A percentile compares a stretch with the other conserved stretches of the same genome.
phyloP scores from a whole-genome alignment of 2,888 invertebrate genomes.

The Melolontha melolontha region DNA sequence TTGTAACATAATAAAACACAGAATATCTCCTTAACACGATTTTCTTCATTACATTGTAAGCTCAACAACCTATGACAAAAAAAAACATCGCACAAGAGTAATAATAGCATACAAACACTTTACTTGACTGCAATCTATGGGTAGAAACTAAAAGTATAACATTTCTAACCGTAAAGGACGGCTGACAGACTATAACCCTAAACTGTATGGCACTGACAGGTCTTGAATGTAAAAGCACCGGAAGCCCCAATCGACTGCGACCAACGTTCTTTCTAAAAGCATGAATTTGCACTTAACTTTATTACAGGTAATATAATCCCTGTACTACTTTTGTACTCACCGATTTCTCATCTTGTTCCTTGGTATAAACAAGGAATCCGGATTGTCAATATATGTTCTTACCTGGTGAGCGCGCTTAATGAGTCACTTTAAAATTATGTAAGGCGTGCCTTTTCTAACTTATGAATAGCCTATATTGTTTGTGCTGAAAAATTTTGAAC shows the following conservation, averaged over 20 bases:
- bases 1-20: too few species aligned
- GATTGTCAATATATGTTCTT: constrained; percentile 34
- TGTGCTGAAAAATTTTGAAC: too few species aligned
- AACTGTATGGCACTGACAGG: constrained; percentile 35
- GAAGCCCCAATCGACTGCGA: constrained; percentile 50
- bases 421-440: constrained; percentile 34
- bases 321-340: constrained; percentile 40
- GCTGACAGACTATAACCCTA: too few species aligned
- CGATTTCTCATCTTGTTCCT: constrained; percentile 26
- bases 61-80: too few species aligned
- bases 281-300: constrained; percentile 65
- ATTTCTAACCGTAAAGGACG: too few species aligned
- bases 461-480: too few species aligned
- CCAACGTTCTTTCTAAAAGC: constrained; percentile 49
- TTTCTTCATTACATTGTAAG: too few species aligned
- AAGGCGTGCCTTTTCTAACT: constrained; percentile 1
- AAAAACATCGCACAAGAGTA: too few species aligned
- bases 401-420: constrained; percentile 31
- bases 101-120: too few species aligned
- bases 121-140: too few species aligned
- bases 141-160: too few species aligned
- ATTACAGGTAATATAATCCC: constrained; percentile 58
- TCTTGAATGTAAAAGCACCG: constrained; percentile 53
- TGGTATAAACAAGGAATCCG: constrained; percentile 30
- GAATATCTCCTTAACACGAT: too few species aligned